phyloP scores from a whole-genome alignment of 2,888 invertebrate genomes.

The Hydropsyche betteni region DNA sequence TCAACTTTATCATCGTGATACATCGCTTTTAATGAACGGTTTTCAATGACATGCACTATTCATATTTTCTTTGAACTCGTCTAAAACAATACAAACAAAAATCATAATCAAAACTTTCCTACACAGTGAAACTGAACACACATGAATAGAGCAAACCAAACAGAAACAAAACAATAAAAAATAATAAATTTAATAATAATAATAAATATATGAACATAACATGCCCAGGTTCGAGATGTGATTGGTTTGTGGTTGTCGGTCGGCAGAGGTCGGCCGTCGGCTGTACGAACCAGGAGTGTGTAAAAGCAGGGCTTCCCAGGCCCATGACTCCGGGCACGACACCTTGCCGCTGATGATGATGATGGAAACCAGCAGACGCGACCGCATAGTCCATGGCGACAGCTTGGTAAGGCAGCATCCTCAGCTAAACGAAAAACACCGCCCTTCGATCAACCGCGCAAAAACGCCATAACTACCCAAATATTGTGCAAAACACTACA shows the following conservation, averaged over 20 bases:
- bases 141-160: constrained; percentile 26
- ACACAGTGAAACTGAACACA: constrained; percentile 27
- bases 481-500: constrained; percentile 6
- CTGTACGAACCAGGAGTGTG: constrained; percentile 94
- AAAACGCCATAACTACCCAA: constrained; percentile 21
- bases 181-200: constrained; percentile 53
- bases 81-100: too few relatives aligned
- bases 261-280: constrained; percentile 90
- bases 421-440: constrained; percentile 1
- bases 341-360: constrained; percentile 60
- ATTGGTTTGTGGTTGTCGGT: constrained; percentile 76
- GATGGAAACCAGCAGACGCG: constrained; percentile 65
- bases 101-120: background rate
- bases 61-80: too few relatives aligned
- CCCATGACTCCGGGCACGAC: constrained; percentile 66
- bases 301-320: constrained; percentile 79
- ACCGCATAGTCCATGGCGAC: constrained; percentile 88
- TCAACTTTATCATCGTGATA: too few relatives aligned
- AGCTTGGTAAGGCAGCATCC: constrained; percentile 87
- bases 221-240: constrained; percentile 94
- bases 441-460: background rate
- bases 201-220: constrained; percentile 68
- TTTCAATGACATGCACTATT: too few relatives aligned
- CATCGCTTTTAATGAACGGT: too few relatives aligned
- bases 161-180: constrained; percentile 42